Base-by-base conservation (phyloP, 2,888 invertebrate genomes). In the Danaus chrysippus region DNA sequence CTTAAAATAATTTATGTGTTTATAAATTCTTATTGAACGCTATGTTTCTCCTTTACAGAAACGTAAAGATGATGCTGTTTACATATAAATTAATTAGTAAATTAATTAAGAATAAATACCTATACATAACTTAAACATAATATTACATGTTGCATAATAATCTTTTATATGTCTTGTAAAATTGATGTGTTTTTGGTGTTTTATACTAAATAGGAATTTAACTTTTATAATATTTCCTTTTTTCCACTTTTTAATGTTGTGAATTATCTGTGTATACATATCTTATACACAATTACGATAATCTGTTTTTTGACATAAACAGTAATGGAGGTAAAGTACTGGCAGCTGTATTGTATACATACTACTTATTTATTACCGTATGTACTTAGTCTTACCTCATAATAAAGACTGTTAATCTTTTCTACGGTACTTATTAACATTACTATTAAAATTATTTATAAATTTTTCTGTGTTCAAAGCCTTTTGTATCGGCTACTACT, bases 401-500 rank as follows among this genome's bases (percentile, higher is more conserved):
- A 17, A 49, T 49, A 49, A 49, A 49, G 49, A 49, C 49, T 49
- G 49, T 49, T 49, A 49, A 49, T 1, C 17, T 49, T 49, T 49
- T 49, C n/a, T 49, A 49, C 17, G 49, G 49, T 49, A 17, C 17
- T 49, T 49, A 49, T 17, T 10, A 10, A 15, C 43, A 43, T 43
- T 10, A 34, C 23, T 1, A 34, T 42, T 43, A n/a, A 43, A 43
- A 12, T 43, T 43, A 43, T 43, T 43, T 43, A 43, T 43, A 49
- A 17, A 17, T 17, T 17, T 11, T 49, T 49, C 10, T 17, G 17
- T n/a, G 15, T 49, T 49, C 17, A 17, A 11, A 17, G 49, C 17
- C n/a, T n/a, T 54, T 42, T 58, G 53, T 61, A 57, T 56, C 56
- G 49, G 43, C 61, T 59, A 59, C 60, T 53, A 58, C 46, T 56